Evolutionary conservation across 2,888 invertebrate genomes (phyloP).

Genomic region (Cheilosia variabilis): DNA sequence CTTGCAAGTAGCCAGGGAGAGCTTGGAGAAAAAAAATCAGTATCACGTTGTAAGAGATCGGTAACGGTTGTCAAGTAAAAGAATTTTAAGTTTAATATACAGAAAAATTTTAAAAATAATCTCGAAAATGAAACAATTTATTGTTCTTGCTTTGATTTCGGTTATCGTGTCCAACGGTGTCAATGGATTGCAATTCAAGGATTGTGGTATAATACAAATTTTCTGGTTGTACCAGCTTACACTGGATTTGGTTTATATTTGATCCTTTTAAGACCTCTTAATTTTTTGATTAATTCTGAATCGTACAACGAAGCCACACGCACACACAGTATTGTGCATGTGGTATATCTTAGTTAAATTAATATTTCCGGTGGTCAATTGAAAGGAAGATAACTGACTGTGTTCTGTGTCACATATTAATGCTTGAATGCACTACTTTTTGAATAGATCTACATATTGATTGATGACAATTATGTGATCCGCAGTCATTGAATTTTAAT

Average conservation of each 20-base stretch:
- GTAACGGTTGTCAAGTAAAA: slow-evolving; percentile 14
- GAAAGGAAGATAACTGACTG: slow-evolving; percentile 5
- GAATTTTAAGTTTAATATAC: too few species aligned
- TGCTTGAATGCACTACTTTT: too few species aligned
- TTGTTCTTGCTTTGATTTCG: slow-evolving; percentile 77
- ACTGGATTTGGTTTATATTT: slow-evolving; percentile 21
- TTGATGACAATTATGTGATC: too few species aligned
- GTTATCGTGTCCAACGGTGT: slow-evolving; percentile 74
- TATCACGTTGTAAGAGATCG: slow-evolving; percentile 28
- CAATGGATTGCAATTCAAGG: slow-evolving; percentile 80
- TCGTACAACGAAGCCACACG: too few species aligned
- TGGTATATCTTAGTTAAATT: slow-evolving; percentile 48
- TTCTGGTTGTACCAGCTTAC: neutral
- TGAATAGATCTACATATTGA: too few species aligned
- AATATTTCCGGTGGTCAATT: slow-evolving; percentile 54
- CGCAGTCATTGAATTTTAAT: too few species aligned
- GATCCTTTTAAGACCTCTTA: neutral
- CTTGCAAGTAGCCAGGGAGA: neutral
- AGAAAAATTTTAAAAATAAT: too few species aligned
- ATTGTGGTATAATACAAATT: slow-evolving; percentile 80
- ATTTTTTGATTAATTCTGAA: neutral
- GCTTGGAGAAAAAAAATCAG: slow-evolving; percentile 11
- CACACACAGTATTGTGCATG: neutral
- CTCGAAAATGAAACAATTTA: slow-evolving; percentile 78
- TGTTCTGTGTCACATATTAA: too few species aligned